Conservation (phyloP, 2,797 vertebrate species). For the Neostethus bicornis region DNA sequence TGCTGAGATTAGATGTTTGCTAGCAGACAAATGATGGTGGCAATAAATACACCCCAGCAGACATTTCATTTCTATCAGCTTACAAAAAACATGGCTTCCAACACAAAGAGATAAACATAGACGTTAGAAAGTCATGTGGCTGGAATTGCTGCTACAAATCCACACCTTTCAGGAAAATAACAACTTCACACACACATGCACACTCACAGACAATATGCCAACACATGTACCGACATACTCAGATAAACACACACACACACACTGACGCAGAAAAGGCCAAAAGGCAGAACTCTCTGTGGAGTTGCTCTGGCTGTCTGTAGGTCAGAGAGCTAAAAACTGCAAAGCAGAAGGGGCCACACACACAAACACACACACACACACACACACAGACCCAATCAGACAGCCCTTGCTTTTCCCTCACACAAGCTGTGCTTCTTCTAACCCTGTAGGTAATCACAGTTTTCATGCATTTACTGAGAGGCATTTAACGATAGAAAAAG, state of each 20-base stretch:
- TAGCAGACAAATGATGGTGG: slow-evolving; percentile 3
- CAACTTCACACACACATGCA: background rate
- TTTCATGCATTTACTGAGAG: slow-evolving; percentile 14
- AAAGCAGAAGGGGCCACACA: slow-evolving; percentile 59
- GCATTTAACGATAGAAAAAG: slow-evolving; percentile 22
- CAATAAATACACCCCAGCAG: background rate
- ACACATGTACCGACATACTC: background rate
- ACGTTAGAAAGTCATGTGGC: slow-evolving; percentile 15
- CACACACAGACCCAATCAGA: slow-evolving; percentile 4
- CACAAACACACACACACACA: slow-evolving; percentile 7
- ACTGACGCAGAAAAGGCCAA: slow-evolving; percentile 48
- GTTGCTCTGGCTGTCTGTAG: slow-evolving; percentile 47
- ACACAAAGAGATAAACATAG: slow-evolving; percentile 1
- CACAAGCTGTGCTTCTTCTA: slow-evolving; percentile 3
- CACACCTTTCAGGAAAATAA: slow-evolving; percentile 10
- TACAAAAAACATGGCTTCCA: background rate
- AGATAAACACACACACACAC: slow-evolving; percentile 1
- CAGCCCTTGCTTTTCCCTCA: slow-evolving; percentile 1
- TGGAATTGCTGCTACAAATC: slow-evolving; percentile 4
- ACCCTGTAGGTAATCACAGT: slow-evolving; percentile 6
- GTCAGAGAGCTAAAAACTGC: slow-evolving; percentile 50
- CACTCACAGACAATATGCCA: background rate
- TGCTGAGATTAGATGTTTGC: background rate
- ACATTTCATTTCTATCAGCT: background rate
- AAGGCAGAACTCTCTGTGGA: slow-evolving; percentile 45